phyloP scores from a whole-genome alignment of 2,888 invertebrate genomes.

The Lucinisca nassula region DNA sequence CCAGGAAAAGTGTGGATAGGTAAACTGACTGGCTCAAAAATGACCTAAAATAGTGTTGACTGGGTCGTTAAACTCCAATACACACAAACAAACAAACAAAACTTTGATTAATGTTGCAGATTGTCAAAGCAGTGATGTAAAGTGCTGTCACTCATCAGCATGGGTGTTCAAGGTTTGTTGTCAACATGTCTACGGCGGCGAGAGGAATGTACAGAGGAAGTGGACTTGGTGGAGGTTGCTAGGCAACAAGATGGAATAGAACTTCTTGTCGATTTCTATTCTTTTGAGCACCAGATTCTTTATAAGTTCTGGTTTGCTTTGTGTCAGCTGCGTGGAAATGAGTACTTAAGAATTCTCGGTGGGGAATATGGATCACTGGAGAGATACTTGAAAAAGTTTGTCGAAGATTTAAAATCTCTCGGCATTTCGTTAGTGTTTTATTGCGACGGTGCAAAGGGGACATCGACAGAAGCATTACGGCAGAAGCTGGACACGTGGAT shows the following conservation, averaged over 20 bases:
- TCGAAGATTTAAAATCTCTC: conserved; percentile 78
- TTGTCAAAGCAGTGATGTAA: background rate
- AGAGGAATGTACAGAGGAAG: conserved; percentile 76
- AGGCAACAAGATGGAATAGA: conserved; percentile 78
- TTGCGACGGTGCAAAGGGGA: conserved; percentile 85
- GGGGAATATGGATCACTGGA: conserved; percentile 84
- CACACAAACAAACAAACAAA: too few species aligned
- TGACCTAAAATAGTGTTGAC: too few species aligned
- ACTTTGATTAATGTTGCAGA: background rate
- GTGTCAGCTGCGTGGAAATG: conserved; percentile 71
- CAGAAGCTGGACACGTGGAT: conserved; percentile 85
- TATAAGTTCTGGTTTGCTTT: conserved; percentile 80
- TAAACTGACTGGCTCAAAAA: too few species aligned
- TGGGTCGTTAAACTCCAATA: too few species aligned
- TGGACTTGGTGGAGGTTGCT: conserved; percentile 83
- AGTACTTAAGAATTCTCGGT: conserved; percentile 81
- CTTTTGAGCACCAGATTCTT: conserved; percentile 81
- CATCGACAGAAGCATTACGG: conserved; percentile 72
- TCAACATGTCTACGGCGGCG: conserved; percentile 74
- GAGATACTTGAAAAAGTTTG: conserved; percentile 78
- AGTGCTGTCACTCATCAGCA: conserved; percentile 51
- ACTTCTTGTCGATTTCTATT: conserved; percentile 85
- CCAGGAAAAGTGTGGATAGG: too few species aligned
- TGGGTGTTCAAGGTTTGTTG: conserved; percentile 84
- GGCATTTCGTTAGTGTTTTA: conserved; percentile 84